Evolutionary conservation across 1,140 invertebrate genomes (phyloP).

Genomic region (Platyura marginata): DNA sequence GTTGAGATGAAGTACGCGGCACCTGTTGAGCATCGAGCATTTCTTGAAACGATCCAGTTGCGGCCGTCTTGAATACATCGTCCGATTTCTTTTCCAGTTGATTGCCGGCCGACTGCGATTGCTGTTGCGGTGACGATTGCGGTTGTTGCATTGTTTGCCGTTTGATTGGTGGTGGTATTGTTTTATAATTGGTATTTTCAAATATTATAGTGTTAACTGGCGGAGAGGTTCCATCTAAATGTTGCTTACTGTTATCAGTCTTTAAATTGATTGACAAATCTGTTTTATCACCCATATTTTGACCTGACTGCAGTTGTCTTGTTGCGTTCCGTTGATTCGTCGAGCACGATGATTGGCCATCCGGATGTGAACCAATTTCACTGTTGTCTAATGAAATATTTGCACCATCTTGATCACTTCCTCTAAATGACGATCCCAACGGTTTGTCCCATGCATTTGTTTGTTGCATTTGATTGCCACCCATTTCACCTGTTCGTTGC

Average conservation of each 20-base stretch:
- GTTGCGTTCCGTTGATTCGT: background rate
- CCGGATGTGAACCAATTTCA: no score
- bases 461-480: slow-evolving; percentile 42
- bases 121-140: background rate
- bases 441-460: slow-evolving; percentile 79
- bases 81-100: background rate
- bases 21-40: slow-evolving; percentile 3
- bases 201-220: slow-evolving; percentile 80
- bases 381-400: no score
- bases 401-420: slow-evolving; percentile 14
- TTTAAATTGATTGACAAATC: slow-evolving; percentile 2
- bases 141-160: background rate
- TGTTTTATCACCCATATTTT: slow-evolving; percentile 17
- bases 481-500: slow-evolving; percentile 23
- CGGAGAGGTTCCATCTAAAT: slow-evolving; percentile 50
- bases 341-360: background rate
- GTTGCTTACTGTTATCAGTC: slow-evolving; percentile 13
- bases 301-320: slow-evolving; percentile 9
- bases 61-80: background rate
- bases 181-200: slow-evolving; percentile 79
- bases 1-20: slow-evolving; percentile 25
- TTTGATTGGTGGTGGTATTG: slow-evolving; percentile 32
- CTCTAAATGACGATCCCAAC: slow-evolving; percentile 40
- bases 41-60: slow-evolving; percentile 4
- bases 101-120: background rate